Percentiles rank a stretch among this genome's conserved stretches.
Conservation (phyloP, 2,797 vertebrate species). For the Pseudopleuronectes americanus region DNA sequence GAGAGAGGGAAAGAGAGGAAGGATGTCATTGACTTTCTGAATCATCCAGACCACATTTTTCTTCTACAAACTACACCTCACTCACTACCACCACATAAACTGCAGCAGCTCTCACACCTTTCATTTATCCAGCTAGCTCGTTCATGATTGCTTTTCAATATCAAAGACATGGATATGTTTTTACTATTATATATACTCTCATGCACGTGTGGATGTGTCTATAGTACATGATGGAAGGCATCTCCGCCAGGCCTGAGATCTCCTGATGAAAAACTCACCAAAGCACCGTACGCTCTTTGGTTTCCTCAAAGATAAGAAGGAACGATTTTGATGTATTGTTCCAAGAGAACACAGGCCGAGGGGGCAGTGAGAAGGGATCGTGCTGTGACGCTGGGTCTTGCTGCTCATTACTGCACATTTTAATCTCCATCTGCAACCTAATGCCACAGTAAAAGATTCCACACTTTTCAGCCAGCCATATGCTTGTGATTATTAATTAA, state of each 20-base stretch:
- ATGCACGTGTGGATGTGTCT: too few species aligned
- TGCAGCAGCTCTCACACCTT: too few species aligned
- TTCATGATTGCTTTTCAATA: too few species aligned
- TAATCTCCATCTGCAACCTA: constrained; percentile 69
- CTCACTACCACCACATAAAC: too few species aligned
- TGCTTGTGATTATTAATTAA: constrained; percentile 85
- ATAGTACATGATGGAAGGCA: too few species aligned
- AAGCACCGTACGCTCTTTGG: background rate
- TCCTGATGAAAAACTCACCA: background rate
- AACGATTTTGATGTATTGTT: background rate
- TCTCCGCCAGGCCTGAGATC: too few species aligned
- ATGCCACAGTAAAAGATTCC: constrained; percentile 72
- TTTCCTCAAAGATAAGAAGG: background rate
- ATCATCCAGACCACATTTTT: too few species aligned
- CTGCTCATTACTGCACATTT: constrained; percentile 53
- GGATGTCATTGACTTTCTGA: constrained; percentile 81
- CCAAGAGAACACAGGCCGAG: constrained; percentile 9
- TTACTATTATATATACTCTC: too few species aligned
- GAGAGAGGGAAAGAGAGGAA: constrained; percentile 58
- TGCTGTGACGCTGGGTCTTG: constrained; percentile 14
- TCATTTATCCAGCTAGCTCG: too few species aligned
- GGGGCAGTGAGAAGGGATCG: constrained; percentile 9
- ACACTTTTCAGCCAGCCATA: constrained; percentile 74
- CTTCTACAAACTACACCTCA: too few species aligned
- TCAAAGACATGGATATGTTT: too few species aligned